Conservation (phyloP, 2,113 vertebrate genomes). For the Oreochromis tanganicae region DNA sequence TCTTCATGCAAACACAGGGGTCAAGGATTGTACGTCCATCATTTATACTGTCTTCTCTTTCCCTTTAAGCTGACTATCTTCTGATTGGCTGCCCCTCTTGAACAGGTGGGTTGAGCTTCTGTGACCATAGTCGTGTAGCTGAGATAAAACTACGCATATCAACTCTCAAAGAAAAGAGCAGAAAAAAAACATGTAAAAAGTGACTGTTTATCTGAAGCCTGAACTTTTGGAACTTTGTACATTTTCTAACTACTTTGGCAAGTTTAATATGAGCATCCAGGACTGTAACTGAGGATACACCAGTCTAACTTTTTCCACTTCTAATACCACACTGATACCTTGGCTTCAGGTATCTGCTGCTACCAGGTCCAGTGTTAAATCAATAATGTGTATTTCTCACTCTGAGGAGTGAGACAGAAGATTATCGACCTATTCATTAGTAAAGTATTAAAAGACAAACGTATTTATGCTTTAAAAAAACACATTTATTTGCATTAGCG, state of each 20-base stretch:
- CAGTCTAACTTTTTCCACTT: background rate
- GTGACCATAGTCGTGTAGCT: background rate
- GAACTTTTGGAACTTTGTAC: background rate
- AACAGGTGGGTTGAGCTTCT: background rate
- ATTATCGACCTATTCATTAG: background rate
- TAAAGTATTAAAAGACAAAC: background rate
- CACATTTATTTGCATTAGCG: background rate
- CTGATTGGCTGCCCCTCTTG: background rate
- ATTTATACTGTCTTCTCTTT: background rate
- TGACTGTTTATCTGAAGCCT: background rate
- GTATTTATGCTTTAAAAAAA: background rate
- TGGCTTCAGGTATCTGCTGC: background rate
- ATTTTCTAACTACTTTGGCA: background rate
- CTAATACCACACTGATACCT: background rate
- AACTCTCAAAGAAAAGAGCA: background rate
- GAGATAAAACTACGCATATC: background rate
- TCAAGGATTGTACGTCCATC: background rate
- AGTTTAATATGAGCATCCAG: background rate
- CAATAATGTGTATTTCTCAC: background rate
- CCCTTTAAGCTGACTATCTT: background rate
- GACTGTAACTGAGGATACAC: background rate
- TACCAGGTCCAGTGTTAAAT: background rate
- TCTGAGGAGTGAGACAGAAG: background rate
- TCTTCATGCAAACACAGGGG: background rate
- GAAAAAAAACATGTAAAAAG: background rate